Evolutionary conservation across 2,888 invertebrate genomes (phyloP).

Genomic region (Nezara viridula): DNA sequence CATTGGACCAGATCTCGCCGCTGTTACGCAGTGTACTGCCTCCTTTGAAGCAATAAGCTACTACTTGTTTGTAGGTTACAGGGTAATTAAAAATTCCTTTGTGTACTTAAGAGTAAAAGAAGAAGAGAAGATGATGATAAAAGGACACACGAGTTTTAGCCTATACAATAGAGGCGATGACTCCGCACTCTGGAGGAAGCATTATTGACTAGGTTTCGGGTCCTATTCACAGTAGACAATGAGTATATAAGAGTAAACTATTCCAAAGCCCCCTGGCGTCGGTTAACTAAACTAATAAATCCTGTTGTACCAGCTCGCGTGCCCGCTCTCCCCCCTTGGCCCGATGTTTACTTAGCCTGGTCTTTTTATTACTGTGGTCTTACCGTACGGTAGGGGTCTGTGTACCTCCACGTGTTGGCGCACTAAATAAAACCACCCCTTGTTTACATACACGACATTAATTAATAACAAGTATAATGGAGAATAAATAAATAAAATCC

Average conservation of each 20-base stretch:
- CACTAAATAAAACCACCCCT: background rate
- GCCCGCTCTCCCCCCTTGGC: background rate
- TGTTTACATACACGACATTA: background rate
- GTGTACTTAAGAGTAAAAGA: background rate
- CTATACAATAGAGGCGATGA: background rate
- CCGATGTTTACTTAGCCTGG: background rate
- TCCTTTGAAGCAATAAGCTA: background rate
- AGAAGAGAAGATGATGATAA: background rate
- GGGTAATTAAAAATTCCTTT: conserved; percentile 28
- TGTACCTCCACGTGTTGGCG: background rate
- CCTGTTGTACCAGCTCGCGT: background rate
- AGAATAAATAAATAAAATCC: background rate
- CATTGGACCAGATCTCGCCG: background rate
- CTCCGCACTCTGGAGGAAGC: background rate
- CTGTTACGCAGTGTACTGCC: background rate
- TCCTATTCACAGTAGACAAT: background rate
- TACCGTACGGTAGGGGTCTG: background rate
- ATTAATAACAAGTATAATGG: conserved; percentile 6
- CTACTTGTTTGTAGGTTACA: background rate
- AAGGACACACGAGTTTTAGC: background rate
- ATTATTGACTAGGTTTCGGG: background rate
- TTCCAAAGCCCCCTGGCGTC: background rate
- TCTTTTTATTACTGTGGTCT: background rate
- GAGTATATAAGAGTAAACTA: background rate
- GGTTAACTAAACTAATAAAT: conserved; percentile 30